Percentiles rank a stretch among this genome's conserved stretches.
phyloP scores from a whole-genome alignment of 2,888 invertebrate species.

The Orthosia incerta region DNA sequence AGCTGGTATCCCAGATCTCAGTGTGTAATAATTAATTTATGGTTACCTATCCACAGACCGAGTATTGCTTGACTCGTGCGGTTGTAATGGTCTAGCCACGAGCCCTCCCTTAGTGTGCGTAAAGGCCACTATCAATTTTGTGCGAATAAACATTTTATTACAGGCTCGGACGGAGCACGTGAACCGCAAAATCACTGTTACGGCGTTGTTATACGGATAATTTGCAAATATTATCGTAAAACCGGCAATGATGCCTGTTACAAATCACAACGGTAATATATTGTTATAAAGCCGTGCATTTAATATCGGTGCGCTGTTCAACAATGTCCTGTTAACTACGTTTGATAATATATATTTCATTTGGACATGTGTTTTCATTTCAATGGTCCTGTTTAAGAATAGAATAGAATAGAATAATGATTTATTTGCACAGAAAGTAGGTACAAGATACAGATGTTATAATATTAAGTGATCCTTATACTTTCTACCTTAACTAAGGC shows the following conservation, averaged over 20 bases:
- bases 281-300: constrained; percentile 42
- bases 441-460: too few species aligned
- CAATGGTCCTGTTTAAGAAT: constrained; percentile 4
- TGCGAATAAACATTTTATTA: constrained; percentile 57
- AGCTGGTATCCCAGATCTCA: not conserved
- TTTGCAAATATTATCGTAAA: constrained; percentile 61
- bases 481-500: too few species aligned
- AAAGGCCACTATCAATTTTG: constrained; percentile 42
- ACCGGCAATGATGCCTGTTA: constrained; percentile 53
- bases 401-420: too few species aligned
- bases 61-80: not conserved
- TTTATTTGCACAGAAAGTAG: too few species aligned
- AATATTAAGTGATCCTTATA: too few species aligned
- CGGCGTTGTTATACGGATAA: constrained; percentile 57
- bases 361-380: constrained; percentile 5
- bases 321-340: constrained; percentile 6
- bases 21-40: not conserved
- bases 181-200: constrained; percentile 58
- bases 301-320: constrained; percentile 23
- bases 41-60: not conserved
- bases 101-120: constrained; percentile 17
- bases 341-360: constrained; percentile 19
- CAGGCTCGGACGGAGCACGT: constrained; percentile 37
- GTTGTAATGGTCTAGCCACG: not conserved
- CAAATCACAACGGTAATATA: constrained; percentile 51